Evolutionary conservation across 2,113 vertebrate genomes (phyloP).

Genomic region (Atlantisia rogersi): DNA sequence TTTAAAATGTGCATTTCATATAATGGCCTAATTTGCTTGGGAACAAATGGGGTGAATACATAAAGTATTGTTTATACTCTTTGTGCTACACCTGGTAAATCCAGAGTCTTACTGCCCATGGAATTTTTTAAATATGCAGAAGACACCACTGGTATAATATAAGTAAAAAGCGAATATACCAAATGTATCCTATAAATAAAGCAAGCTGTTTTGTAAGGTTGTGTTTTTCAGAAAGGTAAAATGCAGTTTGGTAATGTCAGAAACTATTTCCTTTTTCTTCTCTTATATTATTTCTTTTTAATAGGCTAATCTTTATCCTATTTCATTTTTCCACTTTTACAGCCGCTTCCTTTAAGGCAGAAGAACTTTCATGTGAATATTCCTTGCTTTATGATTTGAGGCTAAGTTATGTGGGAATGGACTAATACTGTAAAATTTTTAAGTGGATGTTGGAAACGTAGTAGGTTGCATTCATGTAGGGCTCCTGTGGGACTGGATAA

Average conservation of each 20-base stretch:
- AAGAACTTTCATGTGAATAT: neutral
- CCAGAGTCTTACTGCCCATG: neutral
- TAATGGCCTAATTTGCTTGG: neutral
- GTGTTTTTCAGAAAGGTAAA: neutral
- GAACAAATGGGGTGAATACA: neutral
- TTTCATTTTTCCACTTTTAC: neutral
- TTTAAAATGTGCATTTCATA: neutral
- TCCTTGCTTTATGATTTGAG: neutral
- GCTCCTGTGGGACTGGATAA: neutral
- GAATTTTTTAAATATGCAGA: neutral
- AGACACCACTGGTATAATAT: neutral
- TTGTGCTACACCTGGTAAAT: neutral
- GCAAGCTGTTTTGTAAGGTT: neutral
- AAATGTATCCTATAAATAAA: neutral
- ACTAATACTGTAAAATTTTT: neutral
- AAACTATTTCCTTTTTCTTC: neutral
- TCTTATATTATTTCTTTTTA: neutral
- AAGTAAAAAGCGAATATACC: neutral
- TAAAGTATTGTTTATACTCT: fast-evolving
- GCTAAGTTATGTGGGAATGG: neutral
- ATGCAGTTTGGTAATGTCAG: neutral
- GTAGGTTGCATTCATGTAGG: neutral
- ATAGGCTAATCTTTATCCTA: neutral
- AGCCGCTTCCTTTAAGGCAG: neutral
- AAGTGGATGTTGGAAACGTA: neutral